Conservation (phyloP, 2,113 vertebrate species). For the Corythornis cristatus region DNA sequence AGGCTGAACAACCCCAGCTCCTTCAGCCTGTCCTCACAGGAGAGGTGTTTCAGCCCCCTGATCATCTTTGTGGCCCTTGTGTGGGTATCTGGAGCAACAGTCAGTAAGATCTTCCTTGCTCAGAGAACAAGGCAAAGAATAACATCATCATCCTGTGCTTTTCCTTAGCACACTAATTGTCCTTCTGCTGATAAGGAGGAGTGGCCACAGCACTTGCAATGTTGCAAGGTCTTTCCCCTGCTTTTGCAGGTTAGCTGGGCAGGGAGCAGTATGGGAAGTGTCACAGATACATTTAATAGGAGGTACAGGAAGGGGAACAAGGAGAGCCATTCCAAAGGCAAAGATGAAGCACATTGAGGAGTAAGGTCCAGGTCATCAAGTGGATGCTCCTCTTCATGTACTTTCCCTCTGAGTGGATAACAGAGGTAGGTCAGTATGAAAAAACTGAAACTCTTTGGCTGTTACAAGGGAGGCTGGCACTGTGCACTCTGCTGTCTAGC, state of each 20-base stretch:
- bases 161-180: background rate
- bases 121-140: background rate
- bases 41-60: too few species aligned
- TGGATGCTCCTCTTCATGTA: fast-evolving
- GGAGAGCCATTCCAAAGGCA: background rate
- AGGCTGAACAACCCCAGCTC: too few species aligned
- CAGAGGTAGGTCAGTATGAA: background rate
- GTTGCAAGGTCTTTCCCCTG: background rate
- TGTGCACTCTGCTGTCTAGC: fast-evolving
- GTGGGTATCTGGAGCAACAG: background rate
- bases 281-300: fast-evolving
- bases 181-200: background rate
- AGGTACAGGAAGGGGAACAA: background rate
- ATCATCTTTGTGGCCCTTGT: too few species aligned
- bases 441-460: background rate
- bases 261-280: background rate
- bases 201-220: background rate
- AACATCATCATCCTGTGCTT: background rate
- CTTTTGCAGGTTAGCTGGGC: background rate
- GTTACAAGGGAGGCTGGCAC: background rate
- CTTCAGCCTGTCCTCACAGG: too few species aligned
- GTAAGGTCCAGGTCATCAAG: background rate
- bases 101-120: background rate
- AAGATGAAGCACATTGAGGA: fast-evolving
- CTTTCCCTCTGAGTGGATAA: background rate